A percentile compares a stretch with the other conserved stretches of the same genome.
Evolutionary conservation across 2,113 vertebrate species (phyloP).

Genomic region (Cololabis saira): DNA sequence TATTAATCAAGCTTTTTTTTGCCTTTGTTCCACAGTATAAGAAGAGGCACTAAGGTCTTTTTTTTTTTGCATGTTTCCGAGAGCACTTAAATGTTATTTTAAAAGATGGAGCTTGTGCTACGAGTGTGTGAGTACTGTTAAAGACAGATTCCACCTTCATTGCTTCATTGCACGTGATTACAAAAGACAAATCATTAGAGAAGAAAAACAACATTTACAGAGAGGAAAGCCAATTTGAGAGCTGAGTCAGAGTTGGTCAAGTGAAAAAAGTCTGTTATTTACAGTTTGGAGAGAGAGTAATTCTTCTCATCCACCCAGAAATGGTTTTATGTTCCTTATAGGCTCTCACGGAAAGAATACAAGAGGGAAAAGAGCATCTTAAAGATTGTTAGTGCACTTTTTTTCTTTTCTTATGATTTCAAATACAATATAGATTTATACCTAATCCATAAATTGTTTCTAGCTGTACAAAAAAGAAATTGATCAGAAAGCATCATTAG

Average conservation of each 20-base stretch:
- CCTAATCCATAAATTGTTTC: slow-evolving; percentile 73
- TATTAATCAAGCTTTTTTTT: slow-evolving; percentile 9
- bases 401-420: slow-evolving; percentile 66
- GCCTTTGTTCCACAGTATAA: slow-evolving; percentile 56
- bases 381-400: slow-evolving; percentile 83
- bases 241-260: slow-evolving; percentile 25
- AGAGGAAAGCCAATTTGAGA: slow-evolving; percentile 34
- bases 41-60: slow-evolving; percentile 88
- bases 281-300: slow-evolving; percentile 40
- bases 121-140: slow-evolving; percentile 29
- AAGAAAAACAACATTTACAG: neutral
- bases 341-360: slow-evolving; percentile 42
- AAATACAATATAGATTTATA: slow-evolving; percentile 77
- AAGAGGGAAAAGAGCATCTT: slow-evolving; percentile 53
- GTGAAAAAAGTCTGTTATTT: slow-evolving; percentile 44
- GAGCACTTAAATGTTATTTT: slow-evolving; percentile 45
- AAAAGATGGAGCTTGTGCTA: slow-evolving; percentile 51
- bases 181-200: slow-evolving; percentile 5
- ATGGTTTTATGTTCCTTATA: slow-evolving; percentile 39
- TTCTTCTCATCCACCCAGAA: slow-evolving; percentile 26
- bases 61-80: slow-evolving; percentile 68
- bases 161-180: slow-evolving; percentile 72
- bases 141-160: slow-evolving; percentile 66
- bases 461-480: slow-evolving; percentile 81
- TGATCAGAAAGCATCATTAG: slow-evolving; percentile 79